Evolutionary conservation across 2,888 invertebrate genomes (phyloP).

Genomic region (Macaria liturata): DNA sequence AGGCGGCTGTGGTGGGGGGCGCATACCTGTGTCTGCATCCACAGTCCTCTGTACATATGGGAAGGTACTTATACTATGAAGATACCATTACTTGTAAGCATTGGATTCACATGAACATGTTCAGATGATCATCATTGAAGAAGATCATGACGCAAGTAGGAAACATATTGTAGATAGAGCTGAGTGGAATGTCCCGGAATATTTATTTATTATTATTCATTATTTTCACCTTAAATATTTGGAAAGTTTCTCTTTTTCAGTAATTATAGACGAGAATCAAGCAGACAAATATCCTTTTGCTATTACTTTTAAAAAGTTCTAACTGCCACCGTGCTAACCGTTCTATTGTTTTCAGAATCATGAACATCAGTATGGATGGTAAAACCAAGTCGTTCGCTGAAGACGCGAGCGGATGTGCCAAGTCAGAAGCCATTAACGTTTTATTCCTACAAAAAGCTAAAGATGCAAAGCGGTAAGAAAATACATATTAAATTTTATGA

Average conservation of each 20-base stretch:
- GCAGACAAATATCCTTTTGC: too few relatives aligned
- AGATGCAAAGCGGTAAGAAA: slow-evolving; percentile 46
- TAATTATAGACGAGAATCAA: too few relatives aligned
- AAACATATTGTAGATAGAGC: too few relatives aligned
- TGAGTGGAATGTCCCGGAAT: too few relatives aligned
- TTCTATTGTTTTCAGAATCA: slow-evolving; percentile 37
- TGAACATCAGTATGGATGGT: slow-evolving; percentile 87
- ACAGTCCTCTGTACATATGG: slow-evolving; percentile 55
- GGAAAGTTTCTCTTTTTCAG: too few relatives aligned
- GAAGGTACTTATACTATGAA: slow-evolving; percentile 28
- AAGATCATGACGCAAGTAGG: too few relatives aligned
- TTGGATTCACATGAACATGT: too few relatives aligned
- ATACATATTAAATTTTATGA: background rate
- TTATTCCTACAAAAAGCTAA: slow-evolving; percentile 86
- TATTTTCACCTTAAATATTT: too few relatives aligned
- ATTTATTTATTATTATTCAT: too few relatives aligned
- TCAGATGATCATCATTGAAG: too few relatives aligned
- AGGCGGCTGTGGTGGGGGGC: slow-evolving; percentile 84
- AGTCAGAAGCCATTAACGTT: slow-evolving; percentile 87
- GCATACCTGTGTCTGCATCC: slow-evolving; percentile 52
- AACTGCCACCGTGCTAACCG: too few relatives aligned
- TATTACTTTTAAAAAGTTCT: too few relatives aligned
- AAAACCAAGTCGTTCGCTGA: slow-evolving; percentile 93
- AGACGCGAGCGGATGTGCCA: slow-evolving; percentile 86
- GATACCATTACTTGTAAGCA: background rate